Conservation (phyloP, 2,888 invertebrate genomes). For the Calliphora vomitoria region DNA sequence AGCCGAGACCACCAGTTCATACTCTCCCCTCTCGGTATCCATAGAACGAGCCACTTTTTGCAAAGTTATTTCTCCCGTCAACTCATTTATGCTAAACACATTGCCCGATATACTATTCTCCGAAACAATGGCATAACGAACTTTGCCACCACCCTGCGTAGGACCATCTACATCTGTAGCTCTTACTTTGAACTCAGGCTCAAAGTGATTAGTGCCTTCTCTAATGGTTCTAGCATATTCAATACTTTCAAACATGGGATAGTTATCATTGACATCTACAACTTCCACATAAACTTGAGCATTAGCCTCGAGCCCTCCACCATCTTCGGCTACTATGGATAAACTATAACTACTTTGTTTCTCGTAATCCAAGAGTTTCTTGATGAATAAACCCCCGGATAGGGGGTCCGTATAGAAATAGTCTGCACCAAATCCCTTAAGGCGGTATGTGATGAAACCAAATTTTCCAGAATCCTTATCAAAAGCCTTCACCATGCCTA, state of each 20-base stretch:
- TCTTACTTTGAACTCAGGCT: conserved; percentile 91
- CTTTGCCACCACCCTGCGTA: conserved; percentile 88
- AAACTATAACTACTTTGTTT: conserved; percentile 91
- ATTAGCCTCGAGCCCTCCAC: conserved; percentile 90
- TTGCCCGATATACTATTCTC: conserved; percentile 89
- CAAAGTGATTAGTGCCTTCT: conserved; percentile 91
- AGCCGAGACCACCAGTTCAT: conserved; percentile 88
- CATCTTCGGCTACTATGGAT: conserved; percentile 92
- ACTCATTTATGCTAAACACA: conserved; percentile 88
- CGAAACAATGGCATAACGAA: conserved; percentile 88
- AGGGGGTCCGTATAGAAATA: conserved; percentile 89
- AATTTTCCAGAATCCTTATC: conserved; percentile 91
- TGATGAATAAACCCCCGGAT: conserved; percentile 89
- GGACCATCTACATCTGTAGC: conserved; percentile 92
- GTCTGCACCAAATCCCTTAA: conserved; percentile 92
- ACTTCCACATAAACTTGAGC: conserved; percentile 90
- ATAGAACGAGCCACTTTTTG: conserved; percentile 88
- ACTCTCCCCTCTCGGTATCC: conserved; percentile 91
- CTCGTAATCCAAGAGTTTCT: conserved; percentile 90
- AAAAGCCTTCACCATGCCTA: conserved; percentile 88
- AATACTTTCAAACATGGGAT: conserved; percentile 88
- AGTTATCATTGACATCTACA: conserved; percentile 91
- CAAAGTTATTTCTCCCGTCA: conserved; percentile 90
- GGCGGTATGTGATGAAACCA: conserved; percentile 89
- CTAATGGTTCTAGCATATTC: conserved; percentile 91